Evolutionary conservation across 2,888 invertebrate genomes (phyloP), one percentile per base, ranked within the genome.

Genomic region (Drosophila infuscata): DNA sequence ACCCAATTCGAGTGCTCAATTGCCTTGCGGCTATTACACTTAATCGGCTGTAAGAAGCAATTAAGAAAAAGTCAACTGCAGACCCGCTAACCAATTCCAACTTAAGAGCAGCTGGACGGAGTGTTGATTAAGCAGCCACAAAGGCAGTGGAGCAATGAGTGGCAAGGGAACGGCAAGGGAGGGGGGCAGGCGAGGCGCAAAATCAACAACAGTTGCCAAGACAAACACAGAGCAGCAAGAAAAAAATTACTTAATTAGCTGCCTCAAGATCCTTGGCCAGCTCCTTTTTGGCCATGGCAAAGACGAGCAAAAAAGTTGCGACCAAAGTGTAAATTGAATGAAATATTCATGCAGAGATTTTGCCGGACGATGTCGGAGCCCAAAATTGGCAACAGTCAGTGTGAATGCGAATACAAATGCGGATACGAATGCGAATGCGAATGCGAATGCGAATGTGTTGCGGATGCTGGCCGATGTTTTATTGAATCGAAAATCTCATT

Each of bases 401-500:
- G 63, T 36, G 73, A 60, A 65, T 52, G 43, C 54, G 49, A 67
- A 68, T 35, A 11, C 35, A 59, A 63, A 63, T 32, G n/a, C 43
- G 66, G 35, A 64, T 54, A 38, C 54, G 49, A 66, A 68, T 41
- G 17, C 36, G 48, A 63, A 63, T 17, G 9, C 20, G 35, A 53
- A 53, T 5, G 29, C 57, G 33, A 57, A 25, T 33, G 29, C 57
- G 35, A 36, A 36, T 20, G 29, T 30, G 67, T 20, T 30, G 66
- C 17, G 53, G 46, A 20, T 66, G 66, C 48, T 36, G 46, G 57
- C 60, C 72, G 80, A 73, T 84, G 83, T 83, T 90, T 86, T 89
- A 87, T 91, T 88, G 82, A 84, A 91, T 80, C 88, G 81, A 84
- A 90, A 89, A 82, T 90, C 83, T 89, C 89, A 91, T 91, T 91